phyloP scores from a whole-genome alignment of 2,113 vertebrate species.

The Tenebrosternarchus preto region DNA sequence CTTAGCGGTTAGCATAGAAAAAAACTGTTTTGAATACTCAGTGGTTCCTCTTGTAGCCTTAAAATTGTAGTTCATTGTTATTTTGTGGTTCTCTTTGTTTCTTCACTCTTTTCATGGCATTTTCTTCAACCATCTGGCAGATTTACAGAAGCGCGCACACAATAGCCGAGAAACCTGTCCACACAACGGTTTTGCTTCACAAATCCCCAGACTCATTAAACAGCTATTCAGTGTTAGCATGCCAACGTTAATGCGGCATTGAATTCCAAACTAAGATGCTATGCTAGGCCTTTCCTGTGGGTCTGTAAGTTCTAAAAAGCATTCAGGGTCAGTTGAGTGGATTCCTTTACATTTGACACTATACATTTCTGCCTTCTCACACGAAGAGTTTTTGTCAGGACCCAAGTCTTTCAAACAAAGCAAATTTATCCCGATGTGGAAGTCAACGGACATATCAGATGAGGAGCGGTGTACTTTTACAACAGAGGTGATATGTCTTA shows the following conservation, averaged over 20 bases:
- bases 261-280: conserved; percentile 11
- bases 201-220: conserved; percentile 19
- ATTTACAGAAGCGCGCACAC: not conserved
- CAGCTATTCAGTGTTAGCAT: not conserved
- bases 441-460: not conserved
- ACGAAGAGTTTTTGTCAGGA: not conserved
- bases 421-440: not conserved
- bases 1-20: too few species aligned
- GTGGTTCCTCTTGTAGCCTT: too few species aligned
- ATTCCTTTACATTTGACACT: conserved; percentile 7
- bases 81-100: too few species aligned
- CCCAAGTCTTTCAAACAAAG: not conserved
- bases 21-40: too few species aligned
- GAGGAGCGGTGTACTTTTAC: not conserved
- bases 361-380: not conserved
- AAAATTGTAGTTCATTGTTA: too few species aligned
- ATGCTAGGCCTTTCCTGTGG: not conserved
- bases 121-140: too few species aligned
- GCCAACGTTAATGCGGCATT: conserved; percentile 8
- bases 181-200: not conserved
- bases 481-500: not conserved
- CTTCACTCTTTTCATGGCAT: too few species aligned
- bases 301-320: not conserved
- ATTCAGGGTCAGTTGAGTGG: conserved; percentile 7
- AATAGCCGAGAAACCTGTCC: not conserved